phyloP scores from a whole-genome alignment of 2,888 invertebrate genomes.

The Sphinx pinastri region DNA sequence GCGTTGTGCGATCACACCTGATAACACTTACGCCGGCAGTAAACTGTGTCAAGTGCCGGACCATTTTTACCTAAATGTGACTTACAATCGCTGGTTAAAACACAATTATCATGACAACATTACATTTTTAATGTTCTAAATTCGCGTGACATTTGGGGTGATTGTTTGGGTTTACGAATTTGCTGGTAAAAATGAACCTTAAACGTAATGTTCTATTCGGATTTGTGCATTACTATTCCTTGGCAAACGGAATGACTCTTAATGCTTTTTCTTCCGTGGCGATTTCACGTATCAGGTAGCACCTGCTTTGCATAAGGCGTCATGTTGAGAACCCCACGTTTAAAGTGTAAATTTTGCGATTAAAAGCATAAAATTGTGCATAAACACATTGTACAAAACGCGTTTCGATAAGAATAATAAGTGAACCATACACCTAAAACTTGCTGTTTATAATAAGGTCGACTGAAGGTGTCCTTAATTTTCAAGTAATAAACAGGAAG shows the following conservation, averaged over 20 bases:
- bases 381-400: constrained; percentile 66
- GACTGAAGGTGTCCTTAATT: constrained; percentile 64
- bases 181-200: constrained; percentile 3
- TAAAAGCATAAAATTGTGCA: constrained; percentile 75
- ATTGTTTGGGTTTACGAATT: constrained; percentile 1
- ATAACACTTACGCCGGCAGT: constrained; percentile 52
- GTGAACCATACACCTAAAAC: constrained; percentile 50
- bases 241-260: background rate
- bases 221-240: constrained; percentile 6
- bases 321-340: constrained; percentile 76
- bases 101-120: constrained; percentile 51
- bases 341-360: constrained; percentile 81
- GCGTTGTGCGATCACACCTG: constrained; percentile 68
- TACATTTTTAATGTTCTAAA: constrained; percentile 48
- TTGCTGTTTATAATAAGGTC: constrained; percentile 55
- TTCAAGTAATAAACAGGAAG: constrained; percentile 22
- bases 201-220: background rate
- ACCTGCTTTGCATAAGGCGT: constrained; percentile 84
- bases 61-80: constrained; percentile 56
- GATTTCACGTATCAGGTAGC: constrained; percentile 78
- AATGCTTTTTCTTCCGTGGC: constrained; percentile 33
- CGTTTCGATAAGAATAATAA: constrained; percentile 68
- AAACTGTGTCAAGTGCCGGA: constrained; percentile 51
- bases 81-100: constrained; percentile 50
- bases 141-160: constrained; percentile 36